Evolutionary conservation across 2,888 invertebrate genomes (phyloP).

Genomic region (Eupithecia pulchellata): DNA sequence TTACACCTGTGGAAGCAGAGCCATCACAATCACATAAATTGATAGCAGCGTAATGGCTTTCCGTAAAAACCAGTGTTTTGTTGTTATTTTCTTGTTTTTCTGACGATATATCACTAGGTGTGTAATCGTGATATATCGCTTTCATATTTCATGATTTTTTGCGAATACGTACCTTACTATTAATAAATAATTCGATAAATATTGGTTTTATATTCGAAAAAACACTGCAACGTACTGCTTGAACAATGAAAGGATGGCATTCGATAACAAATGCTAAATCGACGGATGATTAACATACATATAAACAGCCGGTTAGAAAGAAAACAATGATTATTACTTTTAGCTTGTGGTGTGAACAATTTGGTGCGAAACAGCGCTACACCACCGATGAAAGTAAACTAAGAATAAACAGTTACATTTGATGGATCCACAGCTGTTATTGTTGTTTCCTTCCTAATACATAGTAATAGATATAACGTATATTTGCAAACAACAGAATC

Average conservation of each 20-base stretch:
- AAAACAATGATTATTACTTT: too few relatives aligned
- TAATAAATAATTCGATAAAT: conserved; percentile 8
- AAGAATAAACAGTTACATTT: too few relatives aligned
- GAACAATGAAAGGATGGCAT: background rate
- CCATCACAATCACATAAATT: conserved; percentile 53
- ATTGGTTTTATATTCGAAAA: background rate
- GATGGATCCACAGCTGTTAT: too few relatives aligned
- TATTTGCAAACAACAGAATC: too few relatives aligned
- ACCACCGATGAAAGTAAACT: too few relatives aligned
- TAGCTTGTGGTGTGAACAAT: too few relatives aligned
- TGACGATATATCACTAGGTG: conserved; percentile 26
- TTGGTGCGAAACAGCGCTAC: too few relatives aligned
- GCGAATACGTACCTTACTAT: background rate
- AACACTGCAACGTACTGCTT: background rate
- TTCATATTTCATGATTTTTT: conserved; percentile 35
- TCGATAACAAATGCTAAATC: background rate
- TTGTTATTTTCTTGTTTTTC: conserved; percentile 33
- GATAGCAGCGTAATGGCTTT: conserved; percentile 47
- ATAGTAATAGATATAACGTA: too few relatives aligned
- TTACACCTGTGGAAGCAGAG: conserved; percentile 44
- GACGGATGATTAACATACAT: too few relatives aligned
- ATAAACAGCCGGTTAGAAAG: too few relatives aligned
- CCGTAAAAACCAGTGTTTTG: conserved; percentile 39
- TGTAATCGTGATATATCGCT: conserved; percentile 16
- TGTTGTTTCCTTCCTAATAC: too few relatives aligned